Evolutionary conservation across 2,888 invertebrate species (phyloP), one percentile per base, ranked within the genome.

Genomic region (Biston stratarius): DNA sequence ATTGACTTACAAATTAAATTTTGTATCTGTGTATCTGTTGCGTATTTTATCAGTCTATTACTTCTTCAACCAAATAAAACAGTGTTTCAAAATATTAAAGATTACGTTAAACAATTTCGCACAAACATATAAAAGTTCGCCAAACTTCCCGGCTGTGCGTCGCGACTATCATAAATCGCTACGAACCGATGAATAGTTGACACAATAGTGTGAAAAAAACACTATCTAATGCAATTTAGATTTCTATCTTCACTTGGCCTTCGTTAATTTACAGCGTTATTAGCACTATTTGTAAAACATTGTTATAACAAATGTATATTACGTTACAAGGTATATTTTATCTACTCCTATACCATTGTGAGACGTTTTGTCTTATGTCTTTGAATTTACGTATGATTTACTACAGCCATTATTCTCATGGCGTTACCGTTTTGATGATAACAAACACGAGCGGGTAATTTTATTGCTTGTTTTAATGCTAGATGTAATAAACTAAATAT

Each of bases 161-260:
- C 74, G 64, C 73, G 59, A 61, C 72, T 59, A 58, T 62, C 65
- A 70, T 79, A 78, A 78, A 80, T 81, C 75, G 72, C 74, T 63
- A 70, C 71, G 49, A 74, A 71, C 74, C 77, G 75, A 81, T 84
- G 81, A 84, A 84, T 80, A 78, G 83, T 86, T 82, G 79, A 80
- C 80, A 89, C 86, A 90, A 90, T 88, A 82, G 87, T 90, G 90
- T 84, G 90, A 91, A 89, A 80, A 70, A 79, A 79, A 81, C 75
- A 77, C 70, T 70, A 72, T 73, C 69, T 82, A 83, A 83, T 84
- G 82, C 77, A 82, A 85, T 87, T 85, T 80, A 86, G 88, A 89
- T 89, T 78, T 72, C 75, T 81, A 89, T 90, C 88, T 80, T 73
- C 72, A 77, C 73, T 44, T 53, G 83, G 75, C 84, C 84, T 86